Evolutionary conservation across 2,888 invertebrate species (phyloP), one percentile per base, ranked within the genome.

Genomic region (Hirtodrosophila alboralis): DNA sequence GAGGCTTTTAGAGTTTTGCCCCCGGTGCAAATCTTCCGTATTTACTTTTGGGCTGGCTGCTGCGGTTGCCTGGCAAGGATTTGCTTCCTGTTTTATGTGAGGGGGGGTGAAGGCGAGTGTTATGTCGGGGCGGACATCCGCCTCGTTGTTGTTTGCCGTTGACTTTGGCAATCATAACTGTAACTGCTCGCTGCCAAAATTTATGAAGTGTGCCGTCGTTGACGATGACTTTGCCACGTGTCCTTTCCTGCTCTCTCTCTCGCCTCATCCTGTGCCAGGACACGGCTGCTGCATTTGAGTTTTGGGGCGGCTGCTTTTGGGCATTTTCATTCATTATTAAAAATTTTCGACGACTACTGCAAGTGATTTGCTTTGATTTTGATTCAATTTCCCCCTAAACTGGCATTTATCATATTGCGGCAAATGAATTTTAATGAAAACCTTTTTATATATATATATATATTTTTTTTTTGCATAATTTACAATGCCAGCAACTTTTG

Each of bases 181-280:
- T 87, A 85, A 86, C 87, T 87, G 86, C 78, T 73, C 68, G 60
- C 47, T 60, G 58, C 60, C 62, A 57, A 83, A 87, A 88, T 88
- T 87, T 88, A 88, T 88, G 88, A 88, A 88, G 88, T 88, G 88
- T 88, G 87, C 83, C 78, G 78, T 64, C 74, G 67, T 76, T 74
- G 76, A 81, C 73, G 80, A 77, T 62, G 71, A 73, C 65, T 75
- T 73, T 37, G 77, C 77, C 78, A 78, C 78, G 78, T 78, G 78
- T 64, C 66, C 62, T 51, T 21, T 6, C 1, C n/a, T n/a, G n/a
- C n/a, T n/a, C n/a, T n/a, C n/a, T n/a, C n/a, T n/a, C n/a, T n/a
- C n/a, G n/a, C n/a, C n/a, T 18, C 21, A 21, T 27, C 26, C 43
- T 10, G 10, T n/a, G n/a, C n/a, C 26, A 27, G 26, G 33, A 14